These are phyloP conservation scores for Pollenia amentaria DNA, from an alignment of 2,888 invertebrate species.

Conservation along the genomic window DNA sequence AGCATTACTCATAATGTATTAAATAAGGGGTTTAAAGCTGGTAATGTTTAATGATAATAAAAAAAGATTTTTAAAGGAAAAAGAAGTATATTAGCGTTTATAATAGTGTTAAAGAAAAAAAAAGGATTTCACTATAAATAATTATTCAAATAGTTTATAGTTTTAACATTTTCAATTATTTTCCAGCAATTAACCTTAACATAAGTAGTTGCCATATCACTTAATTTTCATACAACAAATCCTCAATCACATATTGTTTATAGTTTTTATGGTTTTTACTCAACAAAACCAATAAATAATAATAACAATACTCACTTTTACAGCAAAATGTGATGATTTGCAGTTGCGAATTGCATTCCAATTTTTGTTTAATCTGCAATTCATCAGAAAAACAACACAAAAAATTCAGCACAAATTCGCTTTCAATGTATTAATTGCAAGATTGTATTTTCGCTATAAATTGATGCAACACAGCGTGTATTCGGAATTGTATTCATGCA, in stretches of 20 bases:
- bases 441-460: conserved; percentile 46
- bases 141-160: too few species aligned
- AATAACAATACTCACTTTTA: conserved; percentile 25
- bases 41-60: too few species aligned
- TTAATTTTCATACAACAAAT: conserved; percentile 4
- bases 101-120: too few species aligned
- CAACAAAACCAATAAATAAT: conserved; percentile 31
- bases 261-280: conserved; percentile 48
- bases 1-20: too few species aligned
- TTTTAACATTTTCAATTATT: too few species aligned
- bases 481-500: conserved; percentile 46
- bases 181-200: too few species aligned
- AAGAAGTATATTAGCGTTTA: too few species aligned
- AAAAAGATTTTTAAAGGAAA: too few species aligned
- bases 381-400: conserved; percentile 44
- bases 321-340: conserved; percentile 56
- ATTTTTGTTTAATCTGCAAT: conserved; percentile 66
- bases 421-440: conserved; percentile 69
- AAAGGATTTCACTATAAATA: too few species aligned
- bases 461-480: conserved; percentile 59
- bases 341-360: conserved; percentile 55
- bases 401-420: conserved; percentile 44
- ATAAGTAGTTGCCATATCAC: neutral
- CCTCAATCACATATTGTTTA: conserved; percentile 40
- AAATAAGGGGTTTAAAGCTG: too few species aligned